Evolutionary conservation across 2,797 vertebrate species (phyloP).

Genomic region (Ctenopoma kingsleyae): DNA sequence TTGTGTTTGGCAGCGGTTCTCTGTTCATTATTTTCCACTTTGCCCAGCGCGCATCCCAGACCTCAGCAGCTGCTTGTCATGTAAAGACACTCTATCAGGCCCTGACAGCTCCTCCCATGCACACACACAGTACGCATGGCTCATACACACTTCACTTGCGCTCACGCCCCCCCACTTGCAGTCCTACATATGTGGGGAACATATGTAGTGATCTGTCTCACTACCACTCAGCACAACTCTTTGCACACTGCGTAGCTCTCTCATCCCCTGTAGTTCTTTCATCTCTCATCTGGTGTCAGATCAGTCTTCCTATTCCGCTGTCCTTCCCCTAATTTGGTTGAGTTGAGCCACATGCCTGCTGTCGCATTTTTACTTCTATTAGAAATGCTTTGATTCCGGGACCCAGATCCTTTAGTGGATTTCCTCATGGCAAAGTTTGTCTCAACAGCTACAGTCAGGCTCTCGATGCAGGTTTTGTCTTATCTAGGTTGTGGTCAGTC

Average conservation of each 20-base stretch:
- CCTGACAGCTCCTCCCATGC: conserved; percentile 90
- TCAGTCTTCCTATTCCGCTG: conserved; percentile 52
- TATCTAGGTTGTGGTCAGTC: conserved; percentile 72
- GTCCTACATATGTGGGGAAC: conserved; percentile 78
- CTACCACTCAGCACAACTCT: conserved; percentile 71
- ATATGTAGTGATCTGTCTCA: conserved; percentile 84
- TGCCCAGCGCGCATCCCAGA: conserved; percentile 90
- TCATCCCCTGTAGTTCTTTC: conserved; percentile 63
- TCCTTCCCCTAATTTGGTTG: conserved; percentile 52
- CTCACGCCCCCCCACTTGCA: conserved; percentile 35
- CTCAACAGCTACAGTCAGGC: conserved; percentile 12
- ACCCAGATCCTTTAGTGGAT: conserved; percentile 28
- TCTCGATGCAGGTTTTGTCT: conserved; percentile 53
- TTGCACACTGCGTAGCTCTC: conserved; percentile 64
- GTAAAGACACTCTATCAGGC: conserved; percentile 96
- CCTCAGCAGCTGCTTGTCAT: conserved; percentile 96
- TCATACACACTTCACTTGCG: conserved; percentile 72
- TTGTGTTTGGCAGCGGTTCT: conserved; percentile 88
- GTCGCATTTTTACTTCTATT: conserved; percentile 47
- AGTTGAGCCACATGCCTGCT: conserved; percentile 66
- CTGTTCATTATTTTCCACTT: conserved; percentile 93
- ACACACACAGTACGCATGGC: conserved; percentile 62
- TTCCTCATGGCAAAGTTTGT: conserved; percentile 17
- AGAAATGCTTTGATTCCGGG: conserved; percentile 43
- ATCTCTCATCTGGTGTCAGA: conserved; percentile 67